phyloP scores from a whole-genome alignment of 2,113 vertebrate species.

The Porphyrio hochstetteri region DNA sequence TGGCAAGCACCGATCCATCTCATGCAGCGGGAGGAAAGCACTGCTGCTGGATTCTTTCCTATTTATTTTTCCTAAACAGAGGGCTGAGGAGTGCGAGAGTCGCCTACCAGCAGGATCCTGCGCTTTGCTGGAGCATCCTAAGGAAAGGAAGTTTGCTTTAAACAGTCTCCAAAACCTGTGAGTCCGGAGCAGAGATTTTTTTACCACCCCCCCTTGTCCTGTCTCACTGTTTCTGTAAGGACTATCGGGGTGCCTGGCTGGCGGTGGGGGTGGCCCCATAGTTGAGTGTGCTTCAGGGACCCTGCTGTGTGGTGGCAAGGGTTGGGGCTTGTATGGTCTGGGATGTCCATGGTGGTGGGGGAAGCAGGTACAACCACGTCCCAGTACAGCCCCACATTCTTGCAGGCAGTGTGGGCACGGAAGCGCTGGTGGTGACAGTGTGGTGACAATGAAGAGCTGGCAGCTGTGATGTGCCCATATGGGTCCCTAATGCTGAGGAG shows the following conservation, averaged over 20 bases:
- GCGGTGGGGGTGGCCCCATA: not conserved
- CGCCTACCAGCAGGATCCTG: conserved; percentile 7
- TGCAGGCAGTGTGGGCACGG: not conserved
- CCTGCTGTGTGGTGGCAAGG: not conserved
- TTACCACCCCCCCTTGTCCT: not conserved
- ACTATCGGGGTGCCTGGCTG: accelerated
- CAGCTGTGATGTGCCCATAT: not conserved
- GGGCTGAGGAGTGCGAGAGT: not conserved
- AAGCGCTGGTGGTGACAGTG: not conserved
- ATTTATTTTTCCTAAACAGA: conserved; percentile 68
- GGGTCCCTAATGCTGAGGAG: not conserved
- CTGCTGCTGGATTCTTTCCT: conserved; percentile 62
- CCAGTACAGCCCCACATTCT: accelerated
- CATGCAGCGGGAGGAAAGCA: accelerated
- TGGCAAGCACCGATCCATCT: conserved; percentile 33
- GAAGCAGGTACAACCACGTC: accelerated
- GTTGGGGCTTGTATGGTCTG: not conserved
- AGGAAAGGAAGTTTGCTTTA: not conserved
- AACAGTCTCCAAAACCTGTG: not conserved
- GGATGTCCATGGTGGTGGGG: accelerated
- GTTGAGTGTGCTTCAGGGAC: not conserved
- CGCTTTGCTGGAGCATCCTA: not conserved
- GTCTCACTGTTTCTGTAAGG: not conserved
- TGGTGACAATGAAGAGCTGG: accelerated
- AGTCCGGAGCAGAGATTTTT: not conserved